A percentile compares a stretch with the other conserved stretches of the same genome.
phyloP scores from a whole-genome alignment of 2,888 invertebrate species.

The Kuschelorhynchus macadamiae region DNA sequence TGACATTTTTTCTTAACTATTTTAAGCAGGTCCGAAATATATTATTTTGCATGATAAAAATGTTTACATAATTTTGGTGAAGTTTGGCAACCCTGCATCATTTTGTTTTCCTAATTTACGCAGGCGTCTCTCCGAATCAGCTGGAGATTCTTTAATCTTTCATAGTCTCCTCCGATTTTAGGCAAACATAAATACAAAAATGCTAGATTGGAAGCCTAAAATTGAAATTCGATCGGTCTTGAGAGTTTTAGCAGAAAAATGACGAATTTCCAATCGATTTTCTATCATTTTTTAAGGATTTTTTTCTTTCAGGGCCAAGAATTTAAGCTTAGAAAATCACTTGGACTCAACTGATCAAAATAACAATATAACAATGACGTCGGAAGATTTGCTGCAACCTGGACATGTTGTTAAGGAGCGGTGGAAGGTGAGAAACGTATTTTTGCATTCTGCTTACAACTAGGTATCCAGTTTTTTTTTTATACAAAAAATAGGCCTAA shows the following conservation, averaged over 20 bases:
- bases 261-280: slow-evolving; percentile 43
- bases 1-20: too few relatives aligned
- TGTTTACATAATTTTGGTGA: slow-evolving; percentile 47
- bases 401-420: slow-evolving; percentile 98
- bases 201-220: slow-evolving; percentile 52
- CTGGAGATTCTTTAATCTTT: slow-evolving; percentile 58
- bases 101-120: slow-evolving; percentile 49
- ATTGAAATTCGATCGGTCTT: slow-evolving; percentile 47
- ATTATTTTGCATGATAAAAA: neutral
- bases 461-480: too few relatives aligned
- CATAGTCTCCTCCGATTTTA: slow-evolving; percentile 53
- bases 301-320: slow-evolving; percentile 63
- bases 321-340: slow-evolving; percentile 66
- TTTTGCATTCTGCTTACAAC: too few relatives aligned
- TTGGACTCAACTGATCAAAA: slow-evolving; percentile 73
- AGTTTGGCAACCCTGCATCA: slow-evolving; percentile 27
- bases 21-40: too few relatives aligned
- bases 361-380: slow-evolving; percentile 88
- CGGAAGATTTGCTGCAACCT: slow-evolving; percentile 94
- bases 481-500: too few relatives aligned
- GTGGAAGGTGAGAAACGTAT: slow-evolving; percentile 87
- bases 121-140: slow-evolving; percentile 61
- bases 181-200: slow-evolving; percentile 57
- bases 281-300: slow-evolving; percentile 19
- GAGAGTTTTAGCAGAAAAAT: slow-evolving; percentile 30